A percentile compares a stretch with the other conserved stretches of the same genome.
Conservation (phyloP, 2,888 invertebrate genomes). For the Cepaea hortensis region DNA sequence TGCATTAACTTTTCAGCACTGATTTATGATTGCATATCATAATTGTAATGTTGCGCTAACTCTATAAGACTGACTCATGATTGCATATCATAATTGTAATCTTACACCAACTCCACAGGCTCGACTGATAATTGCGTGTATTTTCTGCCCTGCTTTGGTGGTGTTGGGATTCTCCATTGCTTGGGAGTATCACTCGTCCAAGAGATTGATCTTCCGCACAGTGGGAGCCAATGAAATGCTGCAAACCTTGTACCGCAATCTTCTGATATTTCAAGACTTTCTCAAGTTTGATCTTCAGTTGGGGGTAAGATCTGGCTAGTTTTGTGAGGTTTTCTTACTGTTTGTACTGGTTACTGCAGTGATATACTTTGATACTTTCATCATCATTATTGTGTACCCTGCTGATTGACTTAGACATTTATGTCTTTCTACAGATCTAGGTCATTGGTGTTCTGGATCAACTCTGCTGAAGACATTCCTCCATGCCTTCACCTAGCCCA, state of each 20-base stretch:
- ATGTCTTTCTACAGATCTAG: too few species aligned
- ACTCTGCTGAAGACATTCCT: too few species aligned
- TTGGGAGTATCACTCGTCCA: slow-evolving; percentile 63
- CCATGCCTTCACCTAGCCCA: too few species aligned
- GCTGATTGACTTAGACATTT: too few species aligned
- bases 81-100: slow-evolving; percentile 45
- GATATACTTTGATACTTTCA: too few species aligned
- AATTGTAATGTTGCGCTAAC: too few species aligned
- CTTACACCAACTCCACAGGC: slow-evolving; percentile 47
- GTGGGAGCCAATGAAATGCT: slow-evolving; percentile 67
- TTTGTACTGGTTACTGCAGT: too few species aligned
- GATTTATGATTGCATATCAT: too few species aligned
- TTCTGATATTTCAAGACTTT: slow-evolving; percentile 64
- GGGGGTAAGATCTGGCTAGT: slow-evolving; percentile 58
- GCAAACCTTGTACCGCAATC: slow-evolving; percentile 65
- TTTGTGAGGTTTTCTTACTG: too few species aligned
- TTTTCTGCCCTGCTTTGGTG: slow-evolving; percentile 59
- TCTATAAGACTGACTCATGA: slow-evolving; percentile 57
- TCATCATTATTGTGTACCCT: too few species aligned
- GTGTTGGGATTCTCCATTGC: slow-evolving; percentile 57
- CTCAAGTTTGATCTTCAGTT: slow-evolving; percentile 72
- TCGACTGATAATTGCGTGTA: slow-evolving; percentile 58
- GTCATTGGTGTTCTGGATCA: too few species aligned
- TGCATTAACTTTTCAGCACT: too few species aligned
- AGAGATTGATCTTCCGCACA: slow-evolving; percentile 69